These are phyloP conservation scores for Liodrosophila aerea DNA, from an alignment of 2,888 invertebrate species.

Conservation along the genomic window DNA sequence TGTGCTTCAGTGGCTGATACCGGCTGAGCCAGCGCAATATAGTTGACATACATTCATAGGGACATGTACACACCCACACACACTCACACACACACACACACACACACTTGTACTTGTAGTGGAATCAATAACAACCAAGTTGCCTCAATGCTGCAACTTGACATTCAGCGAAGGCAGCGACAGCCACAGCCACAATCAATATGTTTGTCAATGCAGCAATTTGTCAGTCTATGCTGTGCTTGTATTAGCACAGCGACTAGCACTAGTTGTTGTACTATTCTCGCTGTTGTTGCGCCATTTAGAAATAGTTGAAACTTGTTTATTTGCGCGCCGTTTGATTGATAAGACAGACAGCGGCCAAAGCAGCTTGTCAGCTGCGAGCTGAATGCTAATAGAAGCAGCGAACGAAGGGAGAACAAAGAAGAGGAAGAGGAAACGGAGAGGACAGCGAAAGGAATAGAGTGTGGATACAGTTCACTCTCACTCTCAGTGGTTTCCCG, in stretches of 20 bases:
- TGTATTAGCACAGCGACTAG: too few species aligned
- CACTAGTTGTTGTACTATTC: too few species aligned
- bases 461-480: slow-evolving; percentile 2
- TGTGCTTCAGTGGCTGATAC: slow-evolving; percentile 46
- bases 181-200: slow-evolving; percentile 53
- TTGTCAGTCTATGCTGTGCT: slow-evolving; percentile 47
- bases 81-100: slow-evolving; percentile 5
- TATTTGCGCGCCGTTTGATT: slow-evolving; percentile 65
- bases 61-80: slow-evolving; percentile 6
- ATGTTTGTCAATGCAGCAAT: slow-evolving; percentile 67
- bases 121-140: slow-evolving; percentile 59
- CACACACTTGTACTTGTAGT: slow-evolving; percentile 19
- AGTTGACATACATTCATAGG: too few species aligned
- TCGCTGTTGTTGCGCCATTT: slow-evolving; percentile 3
- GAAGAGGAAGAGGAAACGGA: not conserved
- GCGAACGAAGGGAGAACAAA: not conserved
- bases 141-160: slow-evolving; percentile 65
- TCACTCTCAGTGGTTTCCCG: too few species aligned
- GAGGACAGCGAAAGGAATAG: not conserved
- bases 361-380: slow-evolving; percentile 12
- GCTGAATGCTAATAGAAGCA: slow-evolving; percentile 17
- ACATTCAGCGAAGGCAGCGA: slow-evolving; percentile 66
- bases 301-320: slow-evolving; percentile 47
- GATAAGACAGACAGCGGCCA: slow-evolving; percentile 42
- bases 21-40: too few species aligned